phyloP scores from a whole-genome alignment of 2,113 vertebrate genomes.

The Parus major region DNA sequence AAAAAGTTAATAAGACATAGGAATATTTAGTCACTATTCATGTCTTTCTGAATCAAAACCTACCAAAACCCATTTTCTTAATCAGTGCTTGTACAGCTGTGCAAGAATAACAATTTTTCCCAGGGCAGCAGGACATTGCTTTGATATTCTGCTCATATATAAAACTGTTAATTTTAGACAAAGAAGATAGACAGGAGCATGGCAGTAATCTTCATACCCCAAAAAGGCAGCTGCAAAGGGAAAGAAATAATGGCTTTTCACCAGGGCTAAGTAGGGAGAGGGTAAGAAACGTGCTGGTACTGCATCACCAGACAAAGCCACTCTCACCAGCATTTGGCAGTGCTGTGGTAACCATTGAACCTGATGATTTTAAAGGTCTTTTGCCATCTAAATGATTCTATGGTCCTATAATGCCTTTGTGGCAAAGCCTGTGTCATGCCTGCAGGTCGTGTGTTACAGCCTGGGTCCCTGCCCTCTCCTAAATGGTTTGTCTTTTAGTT shows the following conservation, averaged over 20 bases:
- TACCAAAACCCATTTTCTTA: neutral
- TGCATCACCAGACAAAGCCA: neutral
- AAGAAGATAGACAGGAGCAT: neutral
- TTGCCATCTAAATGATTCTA: neutral
- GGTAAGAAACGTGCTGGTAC: neutral
- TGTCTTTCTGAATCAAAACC: neutral
- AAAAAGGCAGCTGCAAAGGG: neutral
- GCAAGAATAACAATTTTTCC: neutral
- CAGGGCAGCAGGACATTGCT: neutral
- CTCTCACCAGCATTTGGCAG: neutral
- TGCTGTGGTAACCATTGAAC: neutral
- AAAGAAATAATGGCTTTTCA: neutral
- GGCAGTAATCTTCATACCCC: neutral
- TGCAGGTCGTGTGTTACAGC: accelerated
- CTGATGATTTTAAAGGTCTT: neutral
- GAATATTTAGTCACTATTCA: neutral
- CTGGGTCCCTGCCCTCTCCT: neutral
- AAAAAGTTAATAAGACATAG: neutral
- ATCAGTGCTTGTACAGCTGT: neutral
- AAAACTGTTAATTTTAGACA: neutral
- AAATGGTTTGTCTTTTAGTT: accelerated
- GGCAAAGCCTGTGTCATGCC: too few species aligned
- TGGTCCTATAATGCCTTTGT: accelerated
- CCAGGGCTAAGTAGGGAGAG: neutral
- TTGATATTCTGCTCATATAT: neutral